Base-by-base conservation (phyloP, 1,140 invertebrate species). In the Pseudomyrmex concolor region DNA sequence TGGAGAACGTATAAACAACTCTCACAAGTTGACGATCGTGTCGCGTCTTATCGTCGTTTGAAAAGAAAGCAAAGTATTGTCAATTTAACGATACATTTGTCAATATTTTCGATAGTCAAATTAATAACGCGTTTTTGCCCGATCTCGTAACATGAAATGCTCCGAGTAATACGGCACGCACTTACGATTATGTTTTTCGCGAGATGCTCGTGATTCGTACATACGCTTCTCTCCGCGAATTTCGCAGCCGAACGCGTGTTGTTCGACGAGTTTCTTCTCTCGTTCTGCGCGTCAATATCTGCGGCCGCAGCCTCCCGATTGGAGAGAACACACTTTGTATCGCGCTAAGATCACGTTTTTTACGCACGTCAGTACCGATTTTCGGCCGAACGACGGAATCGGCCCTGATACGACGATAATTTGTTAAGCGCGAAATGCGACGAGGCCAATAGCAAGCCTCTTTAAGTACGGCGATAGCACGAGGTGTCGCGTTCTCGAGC, bases 401-500 rank as follows among this genome's bases (percentile, higher is more conserved):
- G 15, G 9, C 1, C 5, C 43, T 2, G 2, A 45, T 17, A 77
- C 62, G 34, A 60, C 19, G 22, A 57, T 13, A 17, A 62, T 54
- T 45, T 62, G 67, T 15, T 34, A 50, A 12, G 43, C 60, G 59
- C 50, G 19, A 54, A 62, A 10, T 59, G 12, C 83, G 34, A n/a
- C 51, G 10, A 45, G 12, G 17, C 9, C 25, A 22, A 22, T 15
- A 13, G 12, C 7, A 15, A 60, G n/a, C 17, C 43, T 15, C 10
- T 64, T 60, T n/a, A 22, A 34, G 19, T 22, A 71, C 15, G 50
- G 19, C 45, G 57, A 50, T 50, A 77, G 67, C 89, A 87, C 87
- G 87, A 84, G 84, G 78, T 90, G 78, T 91, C 88, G 89, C 90
- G 90, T 88, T 86, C 60, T 84, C 88, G 84, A 86, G 84, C 89